A percentile compares a stretch with the other conserved stretches of the same genome.
Evolutionary conservation across 2,113 vertebrate genomes (phyloP).

Genomic region (Amia ocellicauda): DNA sequence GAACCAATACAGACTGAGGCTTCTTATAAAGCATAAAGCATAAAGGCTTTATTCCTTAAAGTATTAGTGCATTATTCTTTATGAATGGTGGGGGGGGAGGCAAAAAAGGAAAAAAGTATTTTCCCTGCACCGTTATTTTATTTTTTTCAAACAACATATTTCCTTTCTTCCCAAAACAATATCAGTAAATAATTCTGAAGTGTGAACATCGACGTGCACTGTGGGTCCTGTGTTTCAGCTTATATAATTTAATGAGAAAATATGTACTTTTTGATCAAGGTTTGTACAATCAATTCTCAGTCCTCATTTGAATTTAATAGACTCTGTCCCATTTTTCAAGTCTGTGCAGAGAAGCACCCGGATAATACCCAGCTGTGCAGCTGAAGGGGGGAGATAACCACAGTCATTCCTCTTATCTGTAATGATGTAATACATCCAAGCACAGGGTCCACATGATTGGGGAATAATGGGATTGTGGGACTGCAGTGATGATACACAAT

Average conservation of each 20-base stretch:
- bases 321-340: slow-evolving; percentile 65
- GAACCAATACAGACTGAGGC: too few relatives aligned
- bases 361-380: slow-evolving; percentile 70
- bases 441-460: slow-evolving; percentile 66
- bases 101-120: too few relatives aligned
- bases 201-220: too few relatives aligned
- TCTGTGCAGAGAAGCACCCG: slow-evolving; percentile 64
- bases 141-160: slow-evolving; percentile 7
- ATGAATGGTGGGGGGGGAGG: too few relatives aligned
- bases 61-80: too few relatives aligned
- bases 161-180: neutral
- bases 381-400: slow-evolving; percentile 84
- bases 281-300: slow-evolving; percentile 74
- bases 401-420: slow-evolving; percentile 82
- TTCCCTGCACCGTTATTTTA: too few relatives aligned
- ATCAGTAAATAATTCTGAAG: too few relatives aligned
- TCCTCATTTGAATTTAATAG: slow-evolving; percentile 80
- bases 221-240: slow-evolving; percentile 21
- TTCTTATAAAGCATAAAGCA: too few relatives aligned
- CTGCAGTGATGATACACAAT: slow-evolving; percentile 71
- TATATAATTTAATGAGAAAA: slow-evolving; percentile 53
- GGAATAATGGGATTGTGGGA: slow-evolving; percentile 73
- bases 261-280: slow-evolving; percentile 54
- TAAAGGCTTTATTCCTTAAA: too few relatives aligned
- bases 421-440: slow-evolving; percentile 83